These are phyloP conservation scores for Syngnathus floridae DNA, from an alignment of 2,113 vertebrate genomes.

Conservation along the genomic window DNA sequence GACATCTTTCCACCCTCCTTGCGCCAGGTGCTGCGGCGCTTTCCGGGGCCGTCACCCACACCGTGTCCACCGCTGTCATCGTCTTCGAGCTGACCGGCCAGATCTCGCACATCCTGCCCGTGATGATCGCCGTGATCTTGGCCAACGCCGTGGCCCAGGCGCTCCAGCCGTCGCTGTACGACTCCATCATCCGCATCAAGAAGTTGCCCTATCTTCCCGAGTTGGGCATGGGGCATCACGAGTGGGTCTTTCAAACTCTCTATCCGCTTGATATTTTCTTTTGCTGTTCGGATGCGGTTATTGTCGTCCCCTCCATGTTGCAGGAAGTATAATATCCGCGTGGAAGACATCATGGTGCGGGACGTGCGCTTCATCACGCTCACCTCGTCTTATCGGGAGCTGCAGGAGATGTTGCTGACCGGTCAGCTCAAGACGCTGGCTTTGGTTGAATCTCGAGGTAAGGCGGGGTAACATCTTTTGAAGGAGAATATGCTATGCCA, in stretches of 20 bases:
- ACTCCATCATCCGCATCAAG: conserved; percentile 99
- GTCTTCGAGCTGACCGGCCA: conserved; percentile 97
- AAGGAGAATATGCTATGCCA: neutral
- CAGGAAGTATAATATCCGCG: conserved; percentile 93
- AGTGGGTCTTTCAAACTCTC: conserved; percentile 71
- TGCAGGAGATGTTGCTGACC: conserved; percentile 80
- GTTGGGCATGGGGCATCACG: conserved; percentile 93
- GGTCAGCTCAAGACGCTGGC: conserved; percentile 88
- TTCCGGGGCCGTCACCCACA: conserved; percentile 94
- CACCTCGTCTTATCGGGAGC: conserved; percentile 84
- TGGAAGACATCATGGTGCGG: conserved; percentile 97
- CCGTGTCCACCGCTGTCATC: conserved; percentile 94
- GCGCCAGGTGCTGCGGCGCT: conserved; percentile 84
- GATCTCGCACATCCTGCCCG: conserved; percentile 95
- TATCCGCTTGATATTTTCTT: neutral
- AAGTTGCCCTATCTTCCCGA: conserved; percentile 96
- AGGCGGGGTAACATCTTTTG: neutral
- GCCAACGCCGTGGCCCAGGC: conserved; percentile 95
- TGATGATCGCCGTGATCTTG: conserved; percentile 98
- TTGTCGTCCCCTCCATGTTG: neutral
- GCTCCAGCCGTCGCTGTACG: conserved; percentile 93
- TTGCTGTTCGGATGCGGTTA: too few species aligned
- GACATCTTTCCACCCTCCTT: conserved; percentile 4
- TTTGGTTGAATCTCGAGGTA: conserved; percentile 70
- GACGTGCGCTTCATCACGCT: conserved; percentile 87